Base-by-base conservation (phyloP, 2,888 invertebrate genomes). In the Chrysodeixis includens region DNA sequence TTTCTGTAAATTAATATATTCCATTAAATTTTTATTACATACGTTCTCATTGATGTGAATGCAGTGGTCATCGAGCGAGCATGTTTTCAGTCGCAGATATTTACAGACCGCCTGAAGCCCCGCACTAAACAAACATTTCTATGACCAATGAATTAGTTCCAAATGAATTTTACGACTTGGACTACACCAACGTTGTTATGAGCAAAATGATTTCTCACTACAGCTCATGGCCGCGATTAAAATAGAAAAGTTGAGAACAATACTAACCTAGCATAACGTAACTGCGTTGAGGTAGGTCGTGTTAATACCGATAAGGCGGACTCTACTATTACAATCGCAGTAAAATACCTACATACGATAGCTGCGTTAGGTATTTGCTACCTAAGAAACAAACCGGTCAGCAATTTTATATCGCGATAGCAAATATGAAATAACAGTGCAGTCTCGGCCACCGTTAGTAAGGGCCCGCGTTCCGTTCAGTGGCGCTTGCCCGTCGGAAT, bases 401-500 rank as follows among this genome's bases (percentile, higher is more conserved):
- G 18, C 20, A 62, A 1, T 72, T 57, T 51, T 22, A 57, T 53
- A 44, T 32, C 6, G 6, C 30, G 22, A 59, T 14, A 16, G 18
- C 53, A 55, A 69, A 60, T 18, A 51, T 49, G 46, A 62, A 59
- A 30, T 35, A 35, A 30, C 44, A 10, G 32, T 30, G 5, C 14
- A n/a, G 58, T 65, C 57, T 69, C 54, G 49, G 61, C 46, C 62
- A 54, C 60, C 69, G 62, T 74, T 65, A 76, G 18, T 30, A 62
- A 69, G 26, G 57, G 58, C 73, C 73, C 76, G 71, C 62, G 56
- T 40, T n/a, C 53, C 51, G 66, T 72, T 62, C 66, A 70, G 66
- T 74, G 76, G 73, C 71, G 74, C 67, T 61, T 52, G 55, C 49
- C 74, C 56, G 46, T 62, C 62, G 77, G 66, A 76, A 79, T 77